Evolutionary conservation across 2,797 vertebrate species (phyloP), one percentile per base, ranked within the genome.

Genomic region (Sandelia bainsii): DNA sequence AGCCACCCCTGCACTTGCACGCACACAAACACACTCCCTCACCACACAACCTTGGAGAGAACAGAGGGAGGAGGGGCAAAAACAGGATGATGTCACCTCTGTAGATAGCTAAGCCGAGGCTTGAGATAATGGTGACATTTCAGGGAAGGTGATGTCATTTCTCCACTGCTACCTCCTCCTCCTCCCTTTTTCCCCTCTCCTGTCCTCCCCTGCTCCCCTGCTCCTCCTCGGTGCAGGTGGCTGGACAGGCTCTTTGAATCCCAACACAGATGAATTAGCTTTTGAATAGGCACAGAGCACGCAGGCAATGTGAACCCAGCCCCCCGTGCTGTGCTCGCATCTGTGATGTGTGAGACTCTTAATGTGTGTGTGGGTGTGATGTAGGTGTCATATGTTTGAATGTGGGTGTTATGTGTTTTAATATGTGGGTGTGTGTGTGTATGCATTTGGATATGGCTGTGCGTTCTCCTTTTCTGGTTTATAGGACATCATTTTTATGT

Each of bases 81-180:
- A 51, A 80, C 69, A 83, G 82, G 85, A 92, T 94, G 92, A 93
- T 94, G 92, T 94, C 92, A 94, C 83, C 91, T 70, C 84, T 87
- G 82, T 83, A 87, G 89, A 87, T 81, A 59, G 90, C 86, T 85
- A 81, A 92, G 89, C 92, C 57, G 65, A 76, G 84, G 91, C 85
- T 90, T 91, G 90, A 93, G 92, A 92, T 94, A 93, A 93, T 93
- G 88, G 90, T 92, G 91, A 94, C 91, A 92, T 93, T 93, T 92
- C 90, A 88, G 91, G 84, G 80, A 66, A 91, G 91, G 88, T 94
- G 93, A 93, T 93, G 93, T 94, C 93, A 93, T 93, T 89, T 87
- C 91, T 89, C 75, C 77, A 89, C 81, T 69, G 67, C 81, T 63
- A 34, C 80, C 86, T 76, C 82, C 82, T 23, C 79, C 81, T 62